Base-by-base conservation (phyloP, 2,797 vertebrate genomes). In the Lophius americanus region DNA sequence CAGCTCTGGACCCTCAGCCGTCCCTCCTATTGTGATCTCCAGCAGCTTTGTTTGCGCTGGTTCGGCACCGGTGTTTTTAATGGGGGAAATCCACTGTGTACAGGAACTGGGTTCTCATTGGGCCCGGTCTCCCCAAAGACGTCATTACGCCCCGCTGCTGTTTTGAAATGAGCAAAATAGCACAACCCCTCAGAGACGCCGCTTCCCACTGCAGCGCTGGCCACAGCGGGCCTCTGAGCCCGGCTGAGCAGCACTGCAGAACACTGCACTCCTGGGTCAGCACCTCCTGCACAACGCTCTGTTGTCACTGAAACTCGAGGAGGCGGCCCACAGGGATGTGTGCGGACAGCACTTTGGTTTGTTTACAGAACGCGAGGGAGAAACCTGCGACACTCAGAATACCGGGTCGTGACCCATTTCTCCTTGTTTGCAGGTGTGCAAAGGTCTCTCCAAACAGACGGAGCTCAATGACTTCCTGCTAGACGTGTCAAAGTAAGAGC, bases 391-490 rank as follows among this genome's bases (percentile, higher is more conserved):
- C 42, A 33, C 37, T 52, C 38, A 63, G 33, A 59, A 42, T 58
- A 51, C 10, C 44, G 4, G 44, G 65, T 78, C 51, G 0, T 73
- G 67, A 78, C 73, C 61, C 56, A 4, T 63, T 62, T 74, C 78
- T 73, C 23, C 74, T 73, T 78, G 41, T 72, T 75, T 83, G 49
- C 87, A 99, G 98, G 96, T 99, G 60, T 98, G 97, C 93, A 93
- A 95, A 89, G 98, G 98, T 81, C 96, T 99, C 76, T 96, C 98
- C 89, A 99, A 98, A 84, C 98, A 99, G 94, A 99, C 98, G 4
- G 98, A 99, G 80, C 89, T 99, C 90, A 99, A 99, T 70, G 98
- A 99, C 92, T 99, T 99, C 90, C 95, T 99, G 59, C 95, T 99
- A 79, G 97, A 99, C 71, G 98, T 99, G 75, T 99, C 97, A n/a